phyloP scores from a whole-genome alignment of 2,888 invertebrate species.

The Romanomermis culicivorax region DNA sequence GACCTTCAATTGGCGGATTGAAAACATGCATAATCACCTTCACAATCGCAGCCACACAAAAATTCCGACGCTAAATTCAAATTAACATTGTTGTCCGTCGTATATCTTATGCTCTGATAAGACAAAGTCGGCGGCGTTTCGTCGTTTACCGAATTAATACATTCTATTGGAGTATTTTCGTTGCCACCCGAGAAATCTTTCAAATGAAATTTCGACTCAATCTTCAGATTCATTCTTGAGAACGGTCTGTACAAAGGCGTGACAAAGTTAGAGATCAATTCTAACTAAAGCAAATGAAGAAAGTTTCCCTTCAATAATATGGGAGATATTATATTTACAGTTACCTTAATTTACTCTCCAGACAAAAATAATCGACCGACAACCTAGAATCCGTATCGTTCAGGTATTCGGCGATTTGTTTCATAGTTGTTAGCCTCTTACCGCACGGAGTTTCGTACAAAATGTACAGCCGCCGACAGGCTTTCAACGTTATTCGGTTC shows the following conservation, averaged over 20 bases:
- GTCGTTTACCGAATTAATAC: background rate
- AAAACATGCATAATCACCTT: no score
- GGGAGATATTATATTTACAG: no score
- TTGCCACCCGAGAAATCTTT: slow-evolving; percentile 2
- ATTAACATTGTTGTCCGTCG: background rate
- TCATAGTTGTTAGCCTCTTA: background rate
- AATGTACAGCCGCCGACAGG: background rate
- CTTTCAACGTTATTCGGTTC: background rate
- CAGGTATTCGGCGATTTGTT: background rate
- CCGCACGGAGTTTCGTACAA: slow-evolving; percentile 1
- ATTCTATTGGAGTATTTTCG: slow-evolving; percentile 8
- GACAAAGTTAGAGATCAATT: no score
- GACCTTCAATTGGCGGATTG: no score
- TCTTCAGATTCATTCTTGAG: background rate
- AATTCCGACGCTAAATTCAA: slow-evolving; percentile 11
- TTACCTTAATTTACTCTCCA: no score
- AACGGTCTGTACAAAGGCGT: no score
- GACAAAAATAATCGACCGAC: slow-evolving; percentile 8
- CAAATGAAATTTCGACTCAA: background rate
- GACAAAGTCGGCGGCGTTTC: background rate
- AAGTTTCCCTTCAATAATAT: no score
- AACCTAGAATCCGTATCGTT: background rate
- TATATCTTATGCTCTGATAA: slow-evolving; percentile 1
- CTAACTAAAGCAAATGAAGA: no score
- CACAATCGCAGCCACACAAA: slow-evolving; percentile 22